Conservation (phyloP, 2,888 invertebrate species). For the Seladonia tumulorum region DNA sequence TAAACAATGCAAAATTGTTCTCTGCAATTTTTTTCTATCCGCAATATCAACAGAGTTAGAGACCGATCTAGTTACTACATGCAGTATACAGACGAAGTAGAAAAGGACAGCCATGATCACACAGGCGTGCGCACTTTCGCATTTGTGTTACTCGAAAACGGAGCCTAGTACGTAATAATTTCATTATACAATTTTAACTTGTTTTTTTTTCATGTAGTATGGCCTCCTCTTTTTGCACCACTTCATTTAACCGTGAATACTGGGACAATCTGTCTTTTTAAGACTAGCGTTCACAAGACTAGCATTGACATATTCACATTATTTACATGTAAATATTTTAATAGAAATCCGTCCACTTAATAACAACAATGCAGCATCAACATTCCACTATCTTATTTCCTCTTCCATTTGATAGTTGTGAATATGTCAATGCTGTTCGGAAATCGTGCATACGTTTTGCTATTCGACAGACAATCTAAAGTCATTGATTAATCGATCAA, state of each 20-base stretch:
- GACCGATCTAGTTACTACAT: too few relatives aligned
- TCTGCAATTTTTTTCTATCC: too few relatives aligned
- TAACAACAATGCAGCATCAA: not conserved
- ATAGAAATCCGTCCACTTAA: not conserved
- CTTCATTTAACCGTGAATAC: not conserved
- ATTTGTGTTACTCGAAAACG: too few relatives aligned
- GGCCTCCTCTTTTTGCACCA: not conserved
- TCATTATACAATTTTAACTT: too few relatives aligned
- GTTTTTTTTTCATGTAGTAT: too few relatives aligned
- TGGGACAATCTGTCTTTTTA: not conserved
- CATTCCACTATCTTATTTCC: not conserved
- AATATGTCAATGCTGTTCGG: not conserved
- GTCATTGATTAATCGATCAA: too few relatives aligned
- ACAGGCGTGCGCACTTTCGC: too few relatives aligned
- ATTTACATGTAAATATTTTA: not conserved
- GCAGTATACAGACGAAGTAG: too few relatives aligned
- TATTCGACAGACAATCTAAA: not conserved
- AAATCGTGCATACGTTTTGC: not conserved
- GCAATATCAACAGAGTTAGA: too few relatives aligned
- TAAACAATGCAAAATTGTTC: too few relatives aligned
- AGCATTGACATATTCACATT: not conserved
- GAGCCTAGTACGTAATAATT: too few relatives aligned
- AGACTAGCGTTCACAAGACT: not conserved
- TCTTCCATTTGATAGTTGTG: not conserved
- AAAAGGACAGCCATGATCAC: too few relatives aligned